Evolutionary conservation across 2,888 invertebrate genomes (phyloP).

Genomic region (Dinocampus coccinellae): DNA sequence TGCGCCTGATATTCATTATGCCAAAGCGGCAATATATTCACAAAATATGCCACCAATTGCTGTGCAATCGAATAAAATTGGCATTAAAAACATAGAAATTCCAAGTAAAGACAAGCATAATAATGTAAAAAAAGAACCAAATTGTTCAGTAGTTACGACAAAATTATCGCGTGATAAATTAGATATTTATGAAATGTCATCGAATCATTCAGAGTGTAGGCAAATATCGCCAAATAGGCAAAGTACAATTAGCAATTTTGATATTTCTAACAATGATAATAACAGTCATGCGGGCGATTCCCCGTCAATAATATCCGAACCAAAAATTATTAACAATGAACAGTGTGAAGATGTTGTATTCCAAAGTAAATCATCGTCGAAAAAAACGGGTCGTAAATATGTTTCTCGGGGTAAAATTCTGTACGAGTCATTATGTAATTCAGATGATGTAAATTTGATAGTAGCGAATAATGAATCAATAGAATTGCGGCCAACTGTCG

Average conservation of each 20-base stretch:
- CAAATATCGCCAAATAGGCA: slow-evolving; percentile 24
- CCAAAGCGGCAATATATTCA: slow-evolving; percentile 62
- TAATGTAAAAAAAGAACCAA: slow-evolving; percentile 35
- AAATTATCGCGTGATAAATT: slow-evolving; percentile 32
- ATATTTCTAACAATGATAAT: slow-evolving; percentile 32
- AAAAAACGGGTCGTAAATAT: not conserved
- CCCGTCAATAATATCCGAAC: not conserved
- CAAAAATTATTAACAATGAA: not conserved
- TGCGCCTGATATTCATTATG: slow-evolving; percentile 61
- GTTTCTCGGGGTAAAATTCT: slow-evolving; percentile 33
- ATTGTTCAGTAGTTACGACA: slow-evolving; percentile 33
- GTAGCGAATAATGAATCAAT: not conserved
- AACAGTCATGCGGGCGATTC: slow-evolving; percentile 31
- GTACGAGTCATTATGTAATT: slow-evolving; percentile 20
- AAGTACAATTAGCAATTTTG: slow-evolving; percentile 7
- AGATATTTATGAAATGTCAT: slow-evolving; percentile 20
- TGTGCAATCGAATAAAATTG: slow-evolving; percentile 60
- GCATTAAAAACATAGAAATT: slow-evolving; percentile 53
- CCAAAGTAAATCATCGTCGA: not conserved
- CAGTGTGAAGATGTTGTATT: too few species aligned
- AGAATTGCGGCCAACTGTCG: not conserved
- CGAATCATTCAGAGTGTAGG: not conserved
- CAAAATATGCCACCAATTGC: slow-evolving; percentile 62
- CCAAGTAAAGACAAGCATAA: slow-evolving; percentile 45
- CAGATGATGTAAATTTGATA: not conserved